Conservation (phyloP, 1,140 invertebrate genomes). For the Heterodera schachtii region DNA sequence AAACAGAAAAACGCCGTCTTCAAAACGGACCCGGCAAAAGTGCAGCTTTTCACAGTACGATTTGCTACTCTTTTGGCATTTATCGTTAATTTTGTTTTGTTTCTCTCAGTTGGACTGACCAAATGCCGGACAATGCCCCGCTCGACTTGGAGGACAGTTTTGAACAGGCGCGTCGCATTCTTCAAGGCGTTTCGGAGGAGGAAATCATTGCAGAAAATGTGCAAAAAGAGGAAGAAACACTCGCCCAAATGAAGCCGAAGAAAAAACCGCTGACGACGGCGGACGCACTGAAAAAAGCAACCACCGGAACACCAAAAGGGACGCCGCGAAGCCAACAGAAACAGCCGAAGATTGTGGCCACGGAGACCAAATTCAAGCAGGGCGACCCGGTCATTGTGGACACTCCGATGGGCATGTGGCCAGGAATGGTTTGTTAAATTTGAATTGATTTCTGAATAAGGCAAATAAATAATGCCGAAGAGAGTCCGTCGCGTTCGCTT, state of each 20-base stretch:
- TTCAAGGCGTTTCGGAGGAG: slow-evolving; percentile 17
- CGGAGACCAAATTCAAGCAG: not conserved
- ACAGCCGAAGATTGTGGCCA: not conserved
- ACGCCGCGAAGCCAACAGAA: slow-evolving; percentile 13
- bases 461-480: not conserved
- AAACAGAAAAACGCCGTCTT: slow-evolving; percentile 10
- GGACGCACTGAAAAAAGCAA: not conserved
- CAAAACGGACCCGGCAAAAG: slow-evolving; percentile 24
- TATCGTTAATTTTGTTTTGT: too few relatives aligned
- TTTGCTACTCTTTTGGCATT: too few relatives aligned
- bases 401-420: slow-evolving; percentile 27
- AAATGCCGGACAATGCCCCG: slow-evolving; percentile 17
- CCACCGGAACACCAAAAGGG: not conserved
- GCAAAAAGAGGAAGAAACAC: slow-evolving; percentile 3
- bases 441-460: too few relatives aligned
- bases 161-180: slow-evolving; percentile 19
- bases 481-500: not conserved
- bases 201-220: slow-evolving; percentile 23
- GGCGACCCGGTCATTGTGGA: slow-evolving; percentile 30
- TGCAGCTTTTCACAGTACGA: slow-evolving; percentile 26
- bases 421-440: slow-evolving; percentile 17
- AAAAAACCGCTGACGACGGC: slow-evolving; percentile 14
- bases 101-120: slow-evolving; percentile 6
- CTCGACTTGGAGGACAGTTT: slow-evolving; percentile 22
- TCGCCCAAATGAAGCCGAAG: not conserved